Base-by-base conservation (phyloP, 1,140 invertebrate species). In the Chironomus tepperi region DNA sequence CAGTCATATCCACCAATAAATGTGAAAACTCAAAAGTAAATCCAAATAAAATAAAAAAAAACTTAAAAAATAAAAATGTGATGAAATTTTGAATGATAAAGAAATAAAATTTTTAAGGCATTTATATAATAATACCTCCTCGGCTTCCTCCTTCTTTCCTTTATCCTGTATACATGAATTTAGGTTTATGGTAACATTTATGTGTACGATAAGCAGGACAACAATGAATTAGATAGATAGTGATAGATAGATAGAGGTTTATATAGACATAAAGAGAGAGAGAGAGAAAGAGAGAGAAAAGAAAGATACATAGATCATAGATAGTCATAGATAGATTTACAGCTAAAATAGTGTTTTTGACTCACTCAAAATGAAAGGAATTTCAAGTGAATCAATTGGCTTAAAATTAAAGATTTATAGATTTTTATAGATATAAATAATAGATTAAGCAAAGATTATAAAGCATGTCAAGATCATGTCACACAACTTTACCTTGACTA, bases 241-340 rank as follows among this genome's bases (percentile, higher is more conserved):
- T 18, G 65, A 70, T 10, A 70, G 65, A 70, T 16, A 16, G 64
- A 70, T 18, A 70, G 64, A 21, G 19, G 74, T 18, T 42, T 19
- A 76, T 21, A 76, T 70, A 43, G 12, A 42, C 64, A 43, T 15
- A 70, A 7, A 70, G 65, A 70, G 6, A 70, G 65, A 21, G 6
- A 21, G 16, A 70, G 3, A 67, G 65, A 67, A 18, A 70, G 16
- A 19, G 19, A 19, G 16, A 70, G 15, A 57, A 12, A 57, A 5
- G 15, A 0, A 57, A 57, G 15, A 57, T 57, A 57, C 15, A 47
- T 47, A 47, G 43, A 9, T 47, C 9, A 10, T 9, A 47, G 15
- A 47, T 5, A 57, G n/a, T 57, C 5, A 15, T 57, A 57, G 47
- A 57, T 34, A 34, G 24, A 2, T 34, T 57, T 57, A 57, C 7